Evolutionary conservation across 2,113 vertebrate genomes (phyloP), one percentile per base, ranked within the genome.

Genomic region (Equus quagga): DNA sequence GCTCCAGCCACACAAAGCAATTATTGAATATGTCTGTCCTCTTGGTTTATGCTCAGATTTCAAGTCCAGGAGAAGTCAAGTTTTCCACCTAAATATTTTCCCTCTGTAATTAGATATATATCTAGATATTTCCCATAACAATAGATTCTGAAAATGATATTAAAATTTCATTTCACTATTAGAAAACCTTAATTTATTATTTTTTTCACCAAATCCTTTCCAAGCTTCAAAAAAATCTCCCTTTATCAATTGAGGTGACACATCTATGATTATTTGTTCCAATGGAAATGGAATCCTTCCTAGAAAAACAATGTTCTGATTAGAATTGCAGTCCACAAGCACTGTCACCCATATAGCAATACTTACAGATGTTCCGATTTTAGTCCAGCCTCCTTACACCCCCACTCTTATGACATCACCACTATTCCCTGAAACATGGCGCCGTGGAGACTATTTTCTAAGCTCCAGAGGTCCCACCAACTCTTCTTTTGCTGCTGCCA

Each of bases 161-260:
- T 85, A 93, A 72, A 62, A 75, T 88, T 76, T 87, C 51, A 49
- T 83, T 92, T 90, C n/a, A 60, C 65, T 79, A 8, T 75, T 70
- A 79, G 51, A 26, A 85, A 89, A 26, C 10, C 23, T 14, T 56
- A 41, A 46, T 85, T 80, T 89, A 31, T 51, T 28, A 69, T 76
- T 96, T 60, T 96, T 65, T 56, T 60, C 33, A 67, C 24, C 26
- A 44, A 46, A 3, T n/a, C 31, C 44, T 83, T 81, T 80, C 24
- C n/a, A 76, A 88, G 33, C 69, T 94, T 75, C 6, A 4, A 1
- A 83, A 84, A 46, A 82, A 41, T 31, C 65, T 89, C 64, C 36
- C 41, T 88, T 86, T 76, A 65, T 23, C 83, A 69, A 83, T 31
- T 82, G 36, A 86, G 6, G 64, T 91, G 31, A 51, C 46, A n/a